phyloP scores from a whole-genome alignment of 2,888 invertebrate species.

The Ptychoptera albimana region DNA sequence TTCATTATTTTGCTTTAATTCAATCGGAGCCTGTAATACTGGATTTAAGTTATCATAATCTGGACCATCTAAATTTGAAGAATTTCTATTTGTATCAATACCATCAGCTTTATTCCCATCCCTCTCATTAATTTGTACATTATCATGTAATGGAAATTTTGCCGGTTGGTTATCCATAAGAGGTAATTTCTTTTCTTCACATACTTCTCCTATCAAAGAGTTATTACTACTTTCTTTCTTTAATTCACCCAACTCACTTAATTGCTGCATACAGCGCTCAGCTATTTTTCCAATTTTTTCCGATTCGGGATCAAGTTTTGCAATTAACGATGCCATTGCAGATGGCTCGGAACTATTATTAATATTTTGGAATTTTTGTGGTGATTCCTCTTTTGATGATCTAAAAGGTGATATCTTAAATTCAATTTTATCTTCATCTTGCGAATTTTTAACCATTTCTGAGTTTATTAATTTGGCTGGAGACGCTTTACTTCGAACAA shows the following conservation, averaged over 20 bases:
- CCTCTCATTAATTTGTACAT: too few relatives aligned
- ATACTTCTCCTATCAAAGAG: slow-evolving; percentile 16
- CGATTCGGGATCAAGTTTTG: slow-evolving; percentile 35
- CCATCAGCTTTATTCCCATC: too few relatives aligned
- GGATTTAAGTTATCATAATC: slow-evolving; percentile 30
- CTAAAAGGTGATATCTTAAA: slow-evolving; percentile 26
- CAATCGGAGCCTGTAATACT: slow-evolving; percentile 4
- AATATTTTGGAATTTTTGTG: background rate
- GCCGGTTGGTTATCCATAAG: too few relatives aligned
- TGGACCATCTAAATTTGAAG: slow-evolving; percentile 12
- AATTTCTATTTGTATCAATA: too few relatives aligned
- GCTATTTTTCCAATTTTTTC: slow-evolving; percentile 34
- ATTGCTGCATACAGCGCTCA: slow-evolving; percentile 31
- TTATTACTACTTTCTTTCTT: slow-evolving; percentile 19
- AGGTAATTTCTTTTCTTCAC: slow-evolving; percentile 1
- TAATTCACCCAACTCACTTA: slow-evolving; percentile 20
- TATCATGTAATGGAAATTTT: too few relatives aligned
- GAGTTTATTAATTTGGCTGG: slow-evolving; percentile 12
- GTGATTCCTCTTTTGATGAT: slow-evolving; percentile 22
- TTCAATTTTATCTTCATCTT: slow-evolving; percentile 20
- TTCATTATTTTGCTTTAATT: background rate
- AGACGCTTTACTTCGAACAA: slow-evolving; percentile 17
- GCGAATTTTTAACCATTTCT: slow-evolving; percentile 16
- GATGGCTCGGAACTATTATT: slow-evolving; percentile 26
- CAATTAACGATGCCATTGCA: slow-evolving; percentile 21